Evolutionary conservation across 1,140 invertebrate genomes (phyloP), one percentile per base, ranked within the genome.

Genomic region (Piezodorus guildinii): DNA sequence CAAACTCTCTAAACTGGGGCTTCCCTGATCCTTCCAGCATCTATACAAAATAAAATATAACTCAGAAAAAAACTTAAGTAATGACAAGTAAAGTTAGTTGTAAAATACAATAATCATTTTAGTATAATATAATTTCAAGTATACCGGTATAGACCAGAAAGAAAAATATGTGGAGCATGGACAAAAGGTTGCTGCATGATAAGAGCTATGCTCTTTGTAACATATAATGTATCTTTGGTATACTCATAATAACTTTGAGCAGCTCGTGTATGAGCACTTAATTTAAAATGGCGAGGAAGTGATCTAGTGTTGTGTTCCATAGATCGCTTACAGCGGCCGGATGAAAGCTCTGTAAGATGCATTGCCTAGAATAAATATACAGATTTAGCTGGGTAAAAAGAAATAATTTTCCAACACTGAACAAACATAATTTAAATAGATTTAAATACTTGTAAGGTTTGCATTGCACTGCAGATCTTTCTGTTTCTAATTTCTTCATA

Each of bases 401-500:
- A 16, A 5, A 12, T 4, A 12, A 46, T 3, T 17, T 16, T 4
- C 3, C 14, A 3, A 17, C 45, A 46, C 45, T 16, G 14, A 46
- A 46, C 3, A 15, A 46, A 8, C n/a, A 49, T 12, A 49, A n/a
- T 17, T 4, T 17, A 49, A 49, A 21, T 49, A 5, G 19, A 49
- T 49, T 49, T n/a, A 63, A 14, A 68, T 74, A 87, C 85, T 77
- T 95, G 92, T 59, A 97, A 79, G 9, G 92, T 94, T 75, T 95
- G 90, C 84, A 98, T 94, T 44, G 94, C 93, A 68, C 84, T 87
- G 73, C 91, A 94, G 68, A 97, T 94, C 73, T 94, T 90, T 58
- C 83, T 80, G 74, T 94, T 93, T 59, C 84, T 83, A 67, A 96
- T 91, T 78, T 95, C 90, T 77, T 99, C 96, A 78, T 90, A 97